phyloP scores from a whole-genome alignment of 2,888 invertebrate genomes.

The Ceraclea dissimilis region DNA sequence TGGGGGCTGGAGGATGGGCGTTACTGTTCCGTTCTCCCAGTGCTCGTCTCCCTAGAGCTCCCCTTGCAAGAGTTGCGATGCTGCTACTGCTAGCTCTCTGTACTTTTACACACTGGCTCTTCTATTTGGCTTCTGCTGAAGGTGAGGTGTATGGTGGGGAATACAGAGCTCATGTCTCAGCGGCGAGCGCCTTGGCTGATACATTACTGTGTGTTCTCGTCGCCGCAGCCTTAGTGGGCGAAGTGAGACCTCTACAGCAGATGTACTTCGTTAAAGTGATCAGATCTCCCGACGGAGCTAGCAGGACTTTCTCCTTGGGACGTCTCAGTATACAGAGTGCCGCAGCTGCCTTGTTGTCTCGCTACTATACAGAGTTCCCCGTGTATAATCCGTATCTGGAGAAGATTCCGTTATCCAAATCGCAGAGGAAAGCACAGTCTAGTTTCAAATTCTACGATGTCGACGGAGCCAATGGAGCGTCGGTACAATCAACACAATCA shows the following conservation, averaged over 20 bases:
- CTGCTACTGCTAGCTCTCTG: slow-evolving; percentile 82
- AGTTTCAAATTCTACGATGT: slow-evolving; percentile 98
- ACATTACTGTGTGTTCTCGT: slow-evolving; percentile 93
- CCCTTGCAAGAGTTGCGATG: slow-evolving; percentile 83
- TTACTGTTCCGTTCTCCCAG: slow-evolving; percentile 78
- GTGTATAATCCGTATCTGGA: slow-evolving; percentile 96
- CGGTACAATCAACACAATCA: slow-evolving; percentile 63
- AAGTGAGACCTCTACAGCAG: slow-evolving; percentile 86
- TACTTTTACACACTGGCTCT: slow-evolving; percentile 96
- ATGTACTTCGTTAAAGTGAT: slow-evolving; percentile 81
- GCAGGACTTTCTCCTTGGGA: slow-evolving; percentile 79
- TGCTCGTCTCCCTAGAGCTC: slow-evolving; percentile 86
- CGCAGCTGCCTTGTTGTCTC: slow-evolving; percentile 89
- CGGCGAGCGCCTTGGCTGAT: slow-evolving; percentile 88
- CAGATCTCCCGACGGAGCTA: slow-evolving; percentile 94
- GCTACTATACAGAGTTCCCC: slow-evolving; percentile 93
- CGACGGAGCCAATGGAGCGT: slow-evolving; percentile 67
- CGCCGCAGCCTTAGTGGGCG: slow-evolving; percentile 85
- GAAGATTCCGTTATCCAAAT: slow-evolving; percentile 79
- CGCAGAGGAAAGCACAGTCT: slow-evolving; percentile 64
- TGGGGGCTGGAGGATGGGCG: slow-evolving; percentile 89
- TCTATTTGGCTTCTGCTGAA: slow-evolving; percentile 80
- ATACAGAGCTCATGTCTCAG: slow-evolving; percentile 84
- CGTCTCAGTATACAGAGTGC: slow-evolving; percentile 91
- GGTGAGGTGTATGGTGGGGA: slow-evolving; percentile 72